Base-by-base conservation (phyloP, 2,888 invertebrate genomes). In the Leptinotarsa juncta region DNA sequence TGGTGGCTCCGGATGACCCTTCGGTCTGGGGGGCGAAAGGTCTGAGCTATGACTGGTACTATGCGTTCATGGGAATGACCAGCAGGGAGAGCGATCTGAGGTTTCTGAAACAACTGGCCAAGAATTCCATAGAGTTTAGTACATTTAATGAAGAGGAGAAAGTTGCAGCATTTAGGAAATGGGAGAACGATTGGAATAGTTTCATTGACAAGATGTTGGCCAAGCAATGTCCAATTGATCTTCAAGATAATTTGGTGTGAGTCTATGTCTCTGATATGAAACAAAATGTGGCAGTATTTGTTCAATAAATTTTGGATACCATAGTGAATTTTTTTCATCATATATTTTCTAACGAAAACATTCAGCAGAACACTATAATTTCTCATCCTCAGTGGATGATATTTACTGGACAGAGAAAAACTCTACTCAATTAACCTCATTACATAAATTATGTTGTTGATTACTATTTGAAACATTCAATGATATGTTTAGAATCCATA, bases 1-100 rank as follows among this genome's bases (percentile, higher is more conserved):
- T 95, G 0, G 88, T 95, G 26, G 93, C 94, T 0, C 92, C 93
- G 79, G 95, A 95, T 80, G 95, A 95, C 86, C 95, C 95, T 0
- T 92, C 81, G 84, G 93, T 86, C 57, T 95, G 95, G 95, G 93
- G 92, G 14, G 92, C 93, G 0, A 90, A 90, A 76, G 93, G 91
- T 0, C 85, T 95, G 12, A 92, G 93, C 66, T 93, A 95, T 81
- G 96, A 96, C 83, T 94, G 93, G 84, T 96, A 95, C 83, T 91
- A 93, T 67, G 93, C 94, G 0, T 95, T 95, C 81, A 89, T 95
- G 85, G 95, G 92, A 0, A 91, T 95, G 3, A 92, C 94, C 26
- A 93, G 93, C 51, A 89, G 89, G 26, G 88, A 90, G 4, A 89
- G 92, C 0, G 95, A 95, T 83, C 85, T 96, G 70, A 90, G 91